Evolutionary conservation across 2,797 vertebrate species (phyloP).

Genomic region (Oryzias sinensis): DNA sequence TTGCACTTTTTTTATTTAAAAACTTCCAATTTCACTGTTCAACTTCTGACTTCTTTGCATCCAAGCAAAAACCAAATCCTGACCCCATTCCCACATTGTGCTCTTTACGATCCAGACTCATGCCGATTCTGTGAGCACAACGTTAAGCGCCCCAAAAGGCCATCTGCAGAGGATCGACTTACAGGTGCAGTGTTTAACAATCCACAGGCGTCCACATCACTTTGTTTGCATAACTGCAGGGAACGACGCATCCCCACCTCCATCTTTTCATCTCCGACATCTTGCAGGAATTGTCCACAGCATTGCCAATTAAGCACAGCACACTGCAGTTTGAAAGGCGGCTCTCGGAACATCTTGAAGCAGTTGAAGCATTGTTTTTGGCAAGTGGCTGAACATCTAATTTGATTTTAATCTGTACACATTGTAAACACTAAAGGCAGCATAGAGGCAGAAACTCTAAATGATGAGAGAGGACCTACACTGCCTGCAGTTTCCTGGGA

Average conservation of each 20-base stretch:
- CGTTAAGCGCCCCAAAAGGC: slow-evolving; percentile 21
- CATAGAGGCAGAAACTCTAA: no score
- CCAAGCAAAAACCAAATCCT: no score
- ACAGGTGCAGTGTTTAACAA: slow-evolving; percentile 61
- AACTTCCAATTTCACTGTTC: no score
- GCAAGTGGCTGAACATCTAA: not conserved
- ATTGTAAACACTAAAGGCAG: not conserved
- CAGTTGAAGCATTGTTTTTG: not conserved
- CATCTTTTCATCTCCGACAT: slow-evolving; percentile 25
- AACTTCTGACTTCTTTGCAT: no score
- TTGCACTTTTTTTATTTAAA: no score
- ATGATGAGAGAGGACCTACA: no score
- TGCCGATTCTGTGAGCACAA: not conserved
- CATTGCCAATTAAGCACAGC: slow-evolving; percentile 1
- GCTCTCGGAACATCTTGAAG: not conserved
- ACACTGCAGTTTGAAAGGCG: not conserved
- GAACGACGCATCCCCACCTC: slow-evolving; percentile 32
- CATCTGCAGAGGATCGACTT: slow-evolving; percentile 69
- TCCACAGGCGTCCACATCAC: slow-evolving; percentile 43
- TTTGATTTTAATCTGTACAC: not conserved
- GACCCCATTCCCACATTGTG: slow-evolving; percentile 1
- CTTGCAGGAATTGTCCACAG: slow-evolving; percentile 7
- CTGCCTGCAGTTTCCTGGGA: not conserved
- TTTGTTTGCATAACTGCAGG: slow-evolving; percentile 57
- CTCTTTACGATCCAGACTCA: not conserved